Conservation (phyloP, 2,888 invertebrate genomes). For the Troides helena region DNA sequence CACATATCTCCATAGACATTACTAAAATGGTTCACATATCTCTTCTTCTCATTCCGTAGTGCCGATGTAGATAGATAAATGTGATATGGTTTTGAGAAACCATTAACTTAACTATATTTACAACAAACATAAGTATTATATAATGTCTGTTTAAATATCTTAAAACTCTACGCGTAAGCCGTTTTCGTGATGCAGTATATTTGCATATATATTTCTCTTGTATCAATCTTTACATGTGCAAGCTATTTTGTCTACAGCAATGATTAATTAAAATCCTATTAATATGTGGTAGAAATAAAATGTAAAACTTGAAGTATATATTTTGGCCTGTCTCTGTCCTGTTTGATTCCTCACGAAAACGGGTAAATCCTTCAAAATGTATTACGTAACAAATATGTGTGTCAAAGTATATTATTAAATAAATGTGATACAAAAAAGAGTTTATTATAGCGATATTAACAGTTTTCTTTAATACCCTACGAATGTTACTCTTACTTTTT, state of each 20-base stretch:
- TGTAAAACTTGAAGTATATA: too few species aligned
- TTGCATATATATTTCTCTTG: background rate
- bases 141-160: conserved; percentile 24
- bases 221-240: too few species aligned
- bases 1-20: conserved; percentile 23
- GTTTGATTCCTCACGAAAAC: conserved; percentile 46
- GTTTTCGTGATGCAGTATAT: conserved; percentile 26
- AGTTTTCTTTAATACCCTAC: conserved; percentile 4
- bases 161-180: conserved; percentile 11
- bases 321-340: too few species aligned
- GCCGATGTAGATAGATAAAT: conserved; percentile 11
- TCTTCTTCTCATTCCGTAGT: background rate
- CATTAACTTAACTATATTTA: conserved; percentile 21
- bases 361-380: conserved; percentile 63
- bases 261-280: too few species aligned
- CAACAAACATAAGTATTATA: conserved; percentile 19
- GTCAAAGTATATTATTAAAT: conserved; percentile 79
- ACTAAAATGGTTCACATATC: conserved; percentile 14
- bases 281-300: too few species aligned
- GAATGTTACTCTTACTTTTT: background rate
- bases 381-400: conserved; percentile 75
- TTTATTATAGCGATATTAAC: conserved; percentile 78
- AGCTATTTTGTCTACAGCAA: too few species aligned
- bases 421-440: conserved; percentile 79
- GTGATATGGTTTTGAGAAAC: conserved; percentile 55